Conservation (phyloP, 2,888 invertebrate species). For the Zygothrica quintamaculata region DNA sequence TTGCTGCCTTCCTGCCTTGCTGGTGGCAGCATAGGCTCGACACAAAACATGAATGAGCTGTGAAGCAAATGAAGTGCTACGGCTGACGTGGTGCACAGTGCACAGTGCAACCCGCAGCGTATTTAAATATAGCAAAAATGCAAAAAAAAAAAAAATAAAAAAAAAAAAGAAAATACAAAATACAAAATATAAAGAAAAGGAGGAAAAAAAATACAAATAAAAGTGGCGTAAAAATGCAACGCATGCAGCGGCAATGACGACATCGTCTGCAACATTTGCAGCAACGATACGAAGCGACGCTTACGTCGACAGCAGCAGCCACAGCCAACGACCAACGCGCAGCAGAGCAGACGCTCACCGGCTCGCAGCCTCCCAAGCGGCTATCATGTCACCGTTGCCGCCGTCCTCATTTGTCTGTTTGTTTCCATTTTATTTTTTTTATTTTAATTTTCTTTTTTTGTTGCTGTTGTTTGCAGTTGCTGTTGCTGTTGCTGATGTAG, state of each 20-base stretch:
- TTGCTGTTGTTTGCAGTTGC: slow-evolving; percentile 15
- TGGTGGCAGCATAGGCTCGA: slow-evolving; percentile 57
- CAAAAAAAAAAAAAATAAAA: slow-evolving; percentile 14
- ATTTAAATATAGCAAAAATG: slow-evolving; percentile 71
- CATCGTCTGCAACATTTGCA: slow-evolving; percentile 48
- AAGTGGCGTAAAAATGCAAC: slow-evolving; percentile 65
- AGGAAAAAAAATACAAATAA: slow-evolving; percentile 37
- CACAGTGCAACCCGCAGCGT: slow-evolving; percentile 72
- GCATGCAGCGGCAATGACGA: slow-evolving; percentile 61
- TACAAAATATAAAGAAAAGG: slow-evolving; percentile 9
- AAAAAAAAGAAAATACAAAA: slow-evolving; percentile 26
- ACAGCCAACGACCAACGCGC: slow-evolving; percentile 39
- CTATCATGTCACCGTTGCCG: slow-evolving; percentile 76
- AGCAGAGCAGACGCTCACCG: slow-evolving; percentile 50
- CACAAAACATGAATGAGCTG: slow-evolving; percentile 81
- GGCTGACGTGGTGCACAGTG: slow-evolving; percentile 43
- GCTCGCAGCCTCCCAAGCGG: slow-evolving; percentile 50
- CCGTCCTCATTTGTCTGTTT: slow-evolving; percentile 76
- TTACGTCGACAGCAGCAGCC: slow-evolving; percentile 22
- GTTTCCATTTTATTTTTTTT: slow-evolving; percentile 52
- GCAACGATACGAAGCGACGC: slow-evolving; percentile 20
- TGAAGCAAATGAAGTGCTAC: slow-evolving; percentile 81
- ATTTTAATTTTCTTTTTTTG: slow-evolving; percentile 39
- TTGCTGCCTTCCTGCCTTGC: slow-evolving; percentile 37
- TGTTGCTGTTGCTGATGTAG: slow-evolving; percentile 29